These are phyloP conservation scores for Melospiza georgiana DNA, from an alignment of 2,113 vertebrate genomes.

Conservation along the genomic window DNA sequence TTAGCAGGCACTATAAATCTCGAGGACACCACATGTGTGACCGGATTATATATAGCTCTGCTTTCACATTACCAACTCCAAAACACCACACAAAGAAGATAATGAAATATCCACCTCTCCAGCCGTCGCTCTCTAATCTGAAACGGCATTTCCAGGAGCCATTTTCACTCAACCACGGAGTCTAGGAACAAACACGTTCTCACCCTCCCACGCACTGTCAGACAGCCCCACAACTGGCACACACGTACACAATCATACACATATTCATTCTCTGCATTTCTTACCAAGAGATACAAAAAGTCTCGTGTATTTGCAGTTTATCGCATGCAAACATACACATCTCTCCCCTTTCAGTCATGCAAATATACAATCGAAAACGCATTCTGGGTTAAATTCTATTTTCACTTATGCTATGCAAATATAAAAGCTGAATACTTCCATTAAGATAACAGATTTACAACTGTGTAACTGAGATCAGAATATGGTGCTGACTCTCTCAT, in stretches of 20 bases:
- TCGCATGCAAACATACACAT: slow-evolving; percentile 13
- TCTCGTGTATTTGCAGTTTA: slow-evolving; percentile 47
- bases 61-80: slow-evolving; percentile 68
- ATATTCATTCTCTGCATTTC: slow-evolving; percentile 12
- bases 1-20: slow-evolving; percentile 67
- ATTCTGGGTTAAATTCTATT: slow-evolving; percentile 55
- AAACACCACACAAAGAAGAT: slow-evolving; percentile 75
- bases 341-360: slow-evolving; percentile 4
- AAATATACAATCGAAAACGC: neutral
- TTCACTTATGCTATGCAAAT: slow-evolving; percentile 62
- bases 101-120: slow-evolving; percentile 72
- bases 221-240: slow-evolving; percentile 51
- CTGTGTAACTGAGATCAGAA: slow-evolving; percentile 62
- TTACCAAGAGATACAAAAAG: slow-evolving; percentile 6
- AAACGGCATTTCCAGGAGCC: slow-evolving; percentile 72
- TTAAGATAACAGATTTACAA: slow-evolving; percentile 69
- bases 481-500: slow-evolving; percentile 47
- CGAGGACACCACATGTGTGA: slow-evolving; percentile 68
- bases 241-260: slow-evolving; percentile 1
- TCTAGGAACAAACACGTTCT: slow-evolving; percentile 55
- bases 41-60: slow-evolving; percentile 77
- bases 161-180: slow-evolving; percentile 38
- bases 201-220: slow-evolving; percentile 53
- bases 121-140: slow-evolving; percentile 9
- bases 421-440: slow-evolving; percentile 53